Evolutionary conservation across 2,113 vertebrate species (phyloP).

Genomic region (Mustelus asterias): DNA sequence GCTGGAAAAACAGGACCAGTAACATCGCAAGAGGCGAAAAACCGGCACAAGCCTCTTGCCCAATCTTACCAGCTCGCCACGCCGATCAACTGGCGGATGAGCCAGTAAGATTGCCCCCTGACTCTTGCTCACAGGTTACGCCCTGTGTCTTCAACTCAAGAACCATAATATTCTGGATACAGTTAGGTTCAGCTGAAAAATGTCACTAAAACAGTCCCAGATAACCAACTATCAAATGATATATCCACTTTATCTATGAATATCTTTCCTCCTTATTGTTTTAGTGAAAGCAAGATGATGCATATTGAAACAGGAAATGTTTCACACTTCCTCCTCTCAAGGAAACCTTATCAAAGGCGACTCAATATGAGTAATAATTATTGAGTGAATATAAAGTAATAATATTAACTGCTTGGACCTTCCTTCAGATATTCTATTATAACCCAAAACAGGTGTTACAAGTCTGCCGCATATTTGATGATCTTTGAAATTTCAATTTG

Average conservation of each 20-base stretch:
- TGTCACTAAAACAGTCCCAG: background rate
- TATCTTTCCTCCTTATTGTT: background rate
- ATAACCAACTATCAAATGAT: background rate
- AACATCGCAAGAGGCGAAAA: too few species aligned
- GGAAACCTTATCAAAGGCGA: background rate
- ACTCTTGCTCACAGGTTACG: background rate
- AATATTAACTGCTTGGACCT: background rate
- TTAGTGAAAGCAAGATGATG: background rate
- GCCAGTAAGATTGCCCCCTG: too few species aligned
- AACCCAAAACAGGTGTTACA: background rate
- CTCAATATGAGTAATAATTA: background rate
- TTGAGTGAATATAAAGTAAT: too few species aligned
- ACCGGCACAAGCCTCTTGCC: too few species aligned
- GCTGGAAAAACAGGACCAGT: too few species aligned
- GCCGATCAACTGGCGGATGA: too few species aligned
- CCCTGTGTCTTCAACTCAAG: background rate
- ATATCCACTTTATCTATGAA: background rate
- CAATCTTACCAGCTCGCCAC: too few species aligned
- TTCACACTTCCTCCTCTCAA: background rate
- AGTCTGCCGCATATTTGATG: background rate
- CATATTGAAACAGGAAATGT: background rate
- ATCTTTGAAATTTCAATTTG: background rate
- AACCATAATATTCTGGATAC: background rate
- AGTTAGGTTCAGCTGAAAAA: background rate
- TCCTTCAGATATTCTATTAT: background rate